Evolutionary conservation across 2,797 vertebrate species (phyloP).

Genomic region (Odontamblyopus lacepedii): DNA sequence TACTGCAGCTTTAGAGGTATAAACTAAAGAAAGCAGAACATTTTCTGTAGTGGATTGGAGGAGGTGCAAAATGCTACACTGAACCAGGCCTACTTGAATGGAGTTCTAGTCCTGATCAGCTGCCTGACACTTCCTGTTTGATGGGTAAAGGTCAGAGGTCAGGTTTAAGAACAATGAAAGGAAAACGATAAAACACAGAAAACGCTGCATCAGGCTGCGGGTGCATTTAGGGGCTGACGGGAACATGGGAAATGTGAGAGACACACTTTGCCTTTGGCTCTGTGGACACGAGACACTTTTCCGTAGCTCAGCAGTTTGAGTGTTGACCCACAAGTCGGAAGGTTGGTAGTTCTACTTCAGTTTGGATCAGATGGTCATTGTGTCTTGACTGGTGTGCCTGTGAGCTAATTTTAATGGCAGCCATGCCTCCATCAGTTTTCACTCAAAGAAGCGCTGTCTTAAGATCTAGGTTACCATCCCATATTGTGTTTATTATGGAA

Average conservation of each 20-base stretch:
- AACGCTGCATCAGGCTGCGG: slow-evolving; percentile 1
- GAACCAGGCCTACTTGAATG: not conserved
- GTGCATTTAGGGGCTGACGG: not conserved
- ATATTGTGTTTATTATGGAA: not conserved
- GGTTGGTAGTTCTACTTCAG: too few species aligned
- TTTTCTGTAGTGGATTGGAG: not conserved
- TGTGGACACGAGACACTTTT: not conserved
- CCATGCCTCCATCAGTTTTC: too few species aligned
- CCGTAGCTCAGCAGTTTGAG: too few species aligned
- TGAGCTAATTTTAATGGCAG: too few species aligned
- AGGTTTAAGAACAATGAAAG: slow-evolving; percentile 3
- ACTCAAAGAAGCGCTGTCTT: too few species aligned
- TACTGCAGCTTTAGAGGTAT: not conserved
- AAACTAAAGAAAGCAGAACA: not conserved
- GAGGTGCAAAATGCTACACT: not conserved
- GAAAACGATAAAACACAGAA: slow-evolving; percentile 3
- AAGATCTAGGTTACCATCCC: too few species aligned
- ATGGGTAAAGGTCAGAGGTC: not conserved
- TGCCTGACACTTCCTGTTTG: not conserved
- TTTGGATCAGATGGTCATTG: too few species aligned
- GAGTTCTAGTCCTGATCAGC: not conserved
- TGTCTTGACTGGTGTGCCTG: too few species aligned
- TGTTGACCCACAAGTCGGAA: too few species aligned
- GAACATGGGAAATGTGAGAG: not conserved
- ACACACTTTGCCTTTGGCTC: not conserved